A percentile compares a stretch with the other conserved stretches of the same genome.
phyloP scores from a whole-genome alignment of 2,888 invertebrate species.

The Rotaria macrura region DNA sequence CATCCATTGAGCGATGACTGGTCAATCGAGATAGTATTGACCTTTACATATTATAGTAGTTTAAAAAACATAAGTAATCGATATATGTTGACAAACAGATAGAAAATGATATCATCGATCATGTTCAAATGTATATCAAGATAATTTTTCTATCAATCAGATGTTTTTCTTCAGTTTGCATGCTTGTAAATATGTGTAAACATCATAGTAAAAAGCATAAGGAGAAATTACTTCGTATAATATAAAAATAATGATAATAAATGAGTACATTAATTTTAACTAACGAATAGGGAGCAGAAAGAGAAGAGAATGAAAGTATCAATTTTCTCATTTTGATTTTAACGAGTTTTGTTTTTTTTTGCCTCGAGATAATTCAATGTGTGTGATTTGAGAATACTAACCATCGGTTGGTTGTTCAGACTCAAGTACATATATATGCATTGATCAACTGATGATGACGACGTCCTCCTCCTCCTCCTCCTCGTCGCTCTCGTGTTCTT shows the following conservation, averaged over 20 bases:
- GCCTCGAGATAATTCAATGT: neutral
- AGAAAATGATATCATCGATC: neutral
- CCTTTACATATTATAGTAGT: neutral
- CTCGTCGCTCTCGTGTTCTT: too few species aligned
- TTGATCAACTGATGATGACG: neutral
- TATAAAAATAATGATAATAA: too few species aligned
- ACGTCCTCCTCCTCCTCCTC: neutral
- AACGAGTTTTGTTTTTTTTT: neutral
- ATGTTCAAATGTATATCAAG: neutral
- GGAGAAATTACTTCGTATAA: too few species aligned
- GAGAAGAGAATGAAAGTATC: neutral
- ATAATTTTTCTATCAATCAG: neutral
- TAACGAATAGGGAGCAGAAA: too few species aligned
- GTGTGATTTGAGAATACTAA: slow-evolving; percentile 1
- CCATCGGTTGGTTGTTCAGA: neutral
- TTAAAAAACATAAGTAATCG: neutral
- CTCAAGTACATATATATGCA: neutral
- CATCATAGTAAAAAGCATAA: neutral
- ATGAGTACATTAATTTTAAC: too few species aligned
- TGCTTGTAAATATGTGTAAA: neutral
- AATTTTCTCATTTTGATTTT: neutral
- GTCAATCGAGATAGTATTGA: neutral
- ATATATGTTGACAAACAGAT: neutral
- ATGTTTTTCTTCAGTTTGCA: neutral
- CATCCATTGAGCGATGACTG: neutral